These are phyloP conservation scores for Notarius quadriscutis DNA, from an alignment of 2,113 vertebrate genomes.

Conservation along the genomic window DNA sequence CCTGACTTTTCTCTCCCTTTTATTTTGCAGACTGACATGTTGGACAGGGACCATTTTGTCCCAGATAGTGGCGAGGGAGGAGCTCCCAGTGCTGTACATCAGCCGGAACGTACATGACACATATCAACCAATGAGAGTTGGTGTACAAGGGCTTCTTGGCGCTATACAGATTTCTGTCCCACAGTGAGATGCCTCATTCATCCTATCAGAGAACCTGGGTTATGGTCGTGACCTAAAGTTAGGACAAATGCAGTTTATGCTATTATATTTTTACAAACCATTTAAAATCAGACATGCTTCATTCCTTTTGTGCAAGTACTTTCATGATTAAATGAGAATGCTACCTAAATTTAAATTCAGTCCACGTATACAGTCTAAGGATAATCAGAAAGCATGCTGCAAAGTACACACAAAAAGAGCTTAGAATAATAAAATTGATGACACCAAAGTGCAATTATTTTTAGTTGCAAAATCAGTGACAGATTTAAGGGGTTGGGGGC, in stretches of 20 bases:
- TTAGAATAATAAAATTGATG: neutral
- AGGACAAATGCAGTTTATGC: constrained; percentile 1
- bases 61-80: no score
- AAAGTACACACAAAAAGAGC: neutral
- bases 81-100: no score
- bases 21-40: no score
- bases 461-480: no score
- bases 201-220: neutral
- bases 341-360: neutral
- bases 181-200: neutral
- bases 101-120: no score
- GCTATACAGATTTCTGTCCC: neutral
- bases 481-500: no score
- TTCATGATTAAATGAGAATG: neutral
- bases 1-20: no score
- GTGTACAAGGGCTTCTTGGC: neutral
- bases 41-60: no score
- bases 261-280: neutral
- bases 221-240: neutral
- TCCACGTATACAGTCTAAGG: neutral
- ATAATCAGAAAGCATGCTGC: neutral
- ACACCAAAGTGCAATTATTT: neutral
- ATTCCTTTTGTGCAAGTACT: neutral
- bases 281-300: constrained; percentile 16
- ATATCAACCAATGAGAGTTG: neutral